Evolutionary conservation across 2,797 vertebrate species (phyloP).

Genomic region (Myripristis jacobus): DNA sequence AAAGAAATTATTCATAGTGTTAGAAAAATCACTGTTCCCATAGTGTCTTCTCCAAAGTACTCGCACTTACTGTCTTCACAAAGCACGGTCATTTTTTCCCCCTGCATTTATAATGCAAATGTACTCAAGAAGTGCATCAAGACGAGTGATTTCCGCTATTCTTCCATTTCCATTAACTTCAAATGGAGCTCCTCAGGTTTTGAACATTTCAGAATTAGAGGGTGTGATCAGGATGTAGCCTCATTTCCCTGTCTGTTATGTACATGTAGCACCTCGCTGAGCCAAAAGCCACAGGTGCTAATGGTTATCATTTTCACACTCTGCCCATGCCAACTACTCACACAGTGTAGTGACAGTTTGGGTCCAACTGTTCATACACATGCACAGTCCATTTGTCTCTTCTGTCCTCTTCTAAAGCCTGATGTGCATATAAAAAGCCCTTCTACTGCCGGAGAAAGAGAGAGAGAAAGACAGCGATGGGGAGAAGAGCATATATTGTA

Average conservation of each 20-base stretch:
- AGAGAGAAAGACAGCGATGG: constrained; percentile 30
- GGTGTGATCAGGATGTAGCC: constrained; percentile 53
- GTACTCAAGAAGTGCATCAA: constrained; percentile 81
- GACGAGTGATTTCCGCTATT: constrained; percentile 71
- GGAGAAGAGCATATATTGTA: constrained; percentile 62
- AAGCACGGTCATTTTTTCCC: constrained; percentile 66
- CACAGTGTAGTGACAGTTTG: constrained; percentile 63
- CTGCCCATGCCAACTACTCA: constrained; percentile 54
- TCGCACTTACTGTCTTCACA: constrained; percentile 52
- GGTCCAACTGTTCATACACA: constrained; percentile 69
- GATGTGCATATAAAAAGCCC: constrained; percentile 48
- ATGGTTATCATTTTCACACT: constrained; percentile 61
- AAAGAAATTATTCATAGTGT: constrained; percentile 68
- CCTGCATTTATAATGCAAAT: constrained; percentile 81
- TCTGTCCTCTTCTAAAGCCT: constrained; percentile 50
- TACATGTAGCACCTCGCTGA: constrained; percentile 50
- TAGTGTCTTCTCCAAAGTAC: constrained; percentile 37
- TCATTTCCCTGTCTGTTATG: constrained; percentile 69
- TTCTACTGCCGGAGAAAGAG: constrained; percentile 31
- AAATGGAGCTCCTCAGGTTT: constrained; percentile 66
- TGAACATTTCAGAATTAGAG: constrained; percentile 54
- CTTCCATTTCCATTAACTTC: constrained; percentile 65
- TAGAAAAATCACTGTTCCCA: constrained; percentile 46
- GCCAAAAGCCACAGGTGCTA: constrained; percentile 74
- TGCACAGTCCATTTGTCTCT: constrained; percentile 69